Conservation (phyloP, 2,113 vertebrate species). For the Epinephelus fuscoguttatus region DNA sequence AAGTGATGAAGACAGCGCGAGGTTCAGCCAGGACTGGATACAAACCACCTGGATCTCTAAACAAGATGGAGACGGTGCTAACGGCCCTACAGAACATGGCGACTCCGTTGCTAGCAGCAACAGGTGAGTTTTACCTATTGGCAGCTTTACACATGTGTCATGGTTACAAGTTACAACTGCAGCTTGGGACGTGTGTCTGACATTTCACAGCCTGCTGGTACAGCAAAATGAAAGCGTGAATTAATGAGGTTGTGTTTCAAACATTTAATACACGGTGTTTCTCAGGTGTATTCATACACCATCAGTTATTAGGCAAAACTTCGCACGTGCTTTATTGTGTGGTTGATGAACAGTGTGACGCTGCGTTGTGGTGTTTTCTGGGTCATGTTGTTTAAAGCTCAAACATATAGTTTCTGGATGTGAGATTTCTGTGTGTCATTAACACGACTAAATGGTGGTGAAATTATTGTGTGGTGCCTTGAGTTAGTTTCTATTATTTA, state of each 20-base stretch:
- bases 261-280: background rate
- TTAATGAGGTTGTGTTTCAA: background rate
- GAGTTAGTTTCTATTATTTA: constrained; percentile 46
- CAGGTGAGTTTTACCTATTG: background rate
- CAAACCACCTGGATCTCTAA: no score
- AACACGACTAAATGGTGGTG: constrained; percentile 22
- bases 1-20: background rate
- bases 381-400: background rate
- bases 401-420: background rate
- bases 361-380: background rate
- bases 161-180: no score
- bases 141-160: background rate
- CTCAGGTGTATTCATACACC: background rate
- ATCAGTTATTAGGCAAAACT: no score
- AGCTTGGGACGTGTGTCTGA: background rate
- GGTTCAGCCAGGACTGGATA: background rate
- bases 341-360: background rate
- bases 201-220: no score
- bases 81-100: no score
- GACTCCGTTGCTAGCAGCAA: background rate
- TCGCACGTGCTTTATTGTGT: background rate
- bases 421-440: background rate
- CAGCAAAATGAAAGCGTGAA: background rate
- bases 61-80: no score
- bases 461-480: constrained; percentile 18